phyloP scores from a whole-genome alignment of 2,113 vertebrate species.

The Rana temporaria region DNA sequence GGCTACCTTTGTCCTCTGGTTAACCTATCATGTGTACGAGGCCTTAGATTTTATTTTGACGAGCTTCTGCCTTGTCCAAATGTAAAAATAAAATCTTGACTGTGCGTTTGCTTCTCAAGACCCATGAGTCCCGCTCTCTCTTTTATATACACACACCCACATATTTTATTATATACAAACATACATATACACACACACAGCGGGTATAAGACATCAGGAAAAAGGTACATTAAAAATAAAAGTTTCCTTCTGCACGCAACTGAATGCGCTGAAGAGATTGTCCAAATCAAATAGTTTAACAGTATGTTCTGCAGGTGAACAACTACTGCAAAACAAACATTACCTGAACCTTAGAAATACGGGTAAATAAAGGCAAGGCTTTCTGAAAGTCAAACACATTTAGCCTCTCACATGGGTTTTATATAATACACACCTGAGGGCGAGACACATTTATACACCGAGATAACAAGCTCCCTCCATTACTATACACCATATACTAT shows the following conservation, averaged over 20 bases:
- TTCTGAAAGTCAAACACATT: slow-evolving; percentile 41
- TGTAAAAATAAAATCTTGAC: no score
- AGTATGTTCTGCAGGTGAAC: slow-evolving; percentile 25
- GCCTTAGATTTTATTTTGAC: no score
- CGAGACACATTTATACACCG: neutral
- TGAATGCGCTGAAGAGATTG: neutral
- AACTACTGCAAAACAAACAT: slow-evolving; percentile 46
- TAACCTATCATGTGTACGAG: no score
- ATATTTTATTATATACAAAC: no score
- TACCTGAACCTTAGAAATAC: slow-evolving; percentile 38
- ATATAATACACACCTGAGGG: slow-evolving; percentile 1
- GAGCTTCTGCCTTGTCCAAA: no score
- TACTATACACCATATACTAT: neutral
- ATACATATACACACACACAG: no score
- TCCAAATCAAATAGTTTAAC: slow-evolving; percentile 11
- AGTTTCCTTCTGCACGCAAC: neutral
- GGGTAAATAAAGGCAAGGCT: slow-evolving; percentile 53
- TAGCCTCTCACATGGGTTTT: neutral
- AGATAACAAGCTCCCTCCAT: neutral
- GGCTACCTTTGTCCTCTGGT: no score
- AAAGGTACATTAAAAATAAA: neutral
- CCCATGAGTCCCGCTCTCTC: no score
- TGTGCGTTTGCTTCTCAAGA: no score
- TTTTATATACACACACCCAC: no score
- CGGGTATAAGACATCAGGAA: no score